Base-by-base conservation (phyloP, 2,888 invertebrate species). In the Actias luna region DNA sequence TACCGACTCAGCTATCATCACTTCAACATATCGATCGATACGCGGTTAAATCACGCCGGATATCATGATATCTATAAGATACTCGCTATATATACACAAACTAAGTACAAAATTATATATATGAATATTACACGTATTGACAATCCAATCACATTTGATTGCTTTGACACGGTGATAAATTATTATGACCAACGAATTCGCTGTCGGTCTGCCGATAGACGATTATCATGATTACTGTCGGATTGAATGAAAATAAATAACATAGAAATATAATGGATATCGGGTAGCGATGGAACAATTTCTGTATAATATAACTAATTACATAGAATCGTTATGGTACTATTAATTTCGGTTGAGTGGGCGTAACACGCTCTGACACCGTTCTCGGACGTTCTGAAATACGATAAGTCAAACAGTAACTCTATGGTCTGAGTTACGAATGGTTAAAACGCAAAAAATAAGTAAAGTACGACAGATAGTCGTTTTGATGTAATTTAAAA, bases 291-390 rank as follows among this genome's bases (percentile, higher is more conserved):
- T 8, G 12, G 16, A 22, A 2, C 16, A 55, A 55, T 18, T n/a
- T n/a, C n/a, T n/a, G 29, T 27, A 55, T 55, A 29, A 29, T 55
- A 29, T n/a, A n/a, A n/a, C n/a, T n/a, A n/a, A n/a, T 55, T 55
- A 29, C 27, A n/a, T n/a, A n/a, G 7, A 50, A 27, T n/a, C 18
- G n/a, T 29, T 18, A 29, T n/a, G 8, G 5, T 55, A 55, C 55
- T 27, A 55, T n/a, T 29, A 55, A 55, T 55, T 55, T 55, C n/a
- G 5, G 55, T 16, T 55, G 55, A 55, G 29, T 55, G 27, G 16
- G 16, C 29, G 55, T 55, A 55, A 55, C 29, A 29, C 14, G 27
- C 29, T 16, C n/a, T 29, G 55, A 29, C 29, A 29, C 29, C n/a
- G 29, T 29, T 16, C 55, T 14, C 29, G 55, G 16, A 55, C 29